Evolutionary conservation across 92 coral and sea anemone species (phyloP), one percentile per base, ranked within the genome.

Genomic region (Parazoanthus atlanticus): DNA sequence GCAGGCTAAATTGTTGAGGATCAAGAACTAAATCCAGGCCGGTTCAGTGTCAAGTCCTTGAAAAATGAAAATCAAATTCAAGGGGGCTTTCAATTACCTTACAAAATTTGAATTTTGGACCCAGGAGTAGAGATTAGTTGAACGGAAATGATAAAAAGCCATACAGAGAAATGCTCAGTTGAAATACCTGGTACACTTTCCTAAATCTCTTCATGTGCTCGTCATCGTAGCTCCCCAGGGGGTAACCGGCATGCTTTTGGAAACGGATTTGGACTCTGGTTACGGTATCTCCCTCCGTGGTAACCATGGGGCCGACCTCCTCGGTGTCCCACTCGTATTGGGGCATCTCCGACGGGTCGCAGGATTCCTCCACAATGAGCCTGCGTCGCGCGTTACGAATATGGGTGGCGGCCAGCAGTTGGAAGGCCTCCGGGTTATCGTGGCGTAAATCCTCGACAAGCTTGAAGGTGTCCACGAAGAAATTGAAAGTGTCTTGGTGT

Each of bases 401-500:
- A 38, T 46, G 49, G 64, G 79, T 76, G 10, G 28, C 76, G 15
- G 83, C 28, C 38, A 87, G 38, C 73, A 87, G 36, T 23, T 87
- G 38, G 56, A 87, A 87, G 31, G 84, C 82, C 56, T 78, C 90
- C 5, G 90, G 90, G 76, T 87, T 74, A 49, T 58, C 33, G 1
- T 61, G 36, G 46, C 85, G 90, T n/a, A 77, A 25, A n/a, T 77
- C 81, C 30, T 43, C 81, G 16, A 46, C 81, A n/a, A 77, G 56
- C 19, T 77, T 43, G 81, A 77, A 77, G 23, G 61, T 21, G 10
- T 77, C 81, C 41, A 77, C 32, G 12, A 77, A 77, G 61, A 77
- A 77, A 15, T 43, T 77, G 32, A 40, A 21, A 23, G 81, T 77
- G 58, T 77, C 81, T n/a, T 40, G 31, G 17, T 77, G 19, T 41